Evolutionary conservation across 30 jellyfish, hydroid and myxozoan species (phyloP), one percentile per base, ranked within the genome.

Genomic region (Phacellophora camtschatica): DNA sequence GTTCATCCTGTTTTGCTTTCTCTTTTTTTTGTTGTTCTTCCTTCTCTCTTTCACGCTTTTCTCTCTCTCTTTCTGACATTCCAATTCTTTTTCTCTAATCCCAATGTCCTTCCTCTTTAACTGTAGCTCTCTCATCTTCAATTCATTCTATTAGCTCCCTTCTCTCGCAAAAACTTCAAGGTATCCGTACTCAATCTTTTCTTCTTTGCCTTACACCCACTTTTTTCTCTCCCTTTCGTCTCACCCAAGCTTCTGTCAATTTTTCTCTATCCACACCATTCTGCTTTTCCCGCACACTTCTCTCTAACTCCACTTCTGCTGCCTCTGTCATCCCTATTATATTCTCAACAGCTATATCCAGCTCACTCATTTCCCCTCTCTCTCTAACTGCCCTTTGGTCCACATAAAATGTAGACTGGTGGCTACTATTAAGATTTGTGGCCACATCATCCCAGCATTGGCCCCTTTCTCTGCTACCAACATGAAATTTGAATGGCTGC

Each of bases 341-440:
- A 31, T 36, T 19, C 29, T 66, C 80, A 18, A 66, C n/a, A 8
- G 80, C 62, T 20, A 34, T 33, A 33, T 66, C 80, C 1, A 66
- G 37, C 35, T 66, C 80, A 32, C 33, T 66, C 34, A 11, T 19
- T 24, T 66, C 80, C 41, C 37, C 32, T 18, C 80, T 66, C 28
- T 66, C 80, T 35, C 80, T 66, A 27, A 66, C 80, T 16, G 61
- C 62, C 62, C 80, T 66, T 63, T 66, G 80, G 35, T 66, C 62
- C 19, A 66, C 62, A 16, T 4, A 9, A 66, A 31, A 66, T 4
- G 18, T 32, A 34, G 32, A 39, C 6, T 35, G 9, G 24, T 32
- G 61, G 39, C 54, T 5, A 18, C 8, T 36, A 32, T 37, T 33
- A 13, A 66, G 35, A 2, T 22, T 20, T 32, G 7, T 66, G 2